A percentile compares a stretch with the other conserved stretches of the same genome.
These are phyloP conservation scores for Diplodus puntazzo DNA, from an alignment of 2,797 vertebrate species.

Conservation along the genomic window DNA sequence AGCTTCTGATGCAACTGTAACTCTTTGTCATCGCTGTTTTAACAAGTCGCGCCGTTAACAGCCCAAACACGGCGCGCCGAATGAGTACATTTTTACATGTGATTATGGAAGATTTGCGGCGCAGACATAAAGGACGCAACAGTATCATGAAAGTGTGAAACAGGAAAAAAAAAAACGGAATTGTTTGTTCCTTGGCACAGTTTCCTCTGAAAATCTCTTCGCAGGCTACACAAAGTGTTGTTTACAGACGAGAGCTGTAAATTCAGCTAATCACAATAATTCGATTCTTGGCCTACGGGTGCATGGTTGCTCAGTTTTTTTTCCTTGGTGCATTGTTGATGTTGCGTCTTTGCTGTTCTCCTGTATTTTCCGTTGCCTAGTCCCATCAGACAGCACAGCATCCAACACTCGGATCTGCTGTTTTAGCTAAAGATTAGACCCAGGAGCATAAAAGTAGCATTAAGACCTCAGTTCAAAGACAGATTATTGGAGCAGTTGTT, in stretches of 20 bases:
- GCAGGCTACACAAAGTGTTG: too few species aligned
- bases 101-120: slow-evolving; percentile 1
- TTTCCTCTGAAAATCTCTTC: not conserved
- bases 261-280: not conserved
- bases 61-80: too few species aligned
- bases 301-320: not conserved
- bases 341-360: not conserved
- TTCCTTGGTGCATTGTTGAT: not conserved
- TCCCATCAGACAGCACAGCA: too few species aligned
- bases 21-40: not conserved
- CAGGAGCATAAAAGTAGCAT: not conserved
- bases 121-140: not conserved
- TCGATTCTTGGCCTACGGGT: not conserved
- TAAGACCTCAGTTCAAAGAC: not conserved
- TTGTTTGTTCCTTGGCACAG: not conserved
- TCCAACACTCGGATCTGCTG: not conserved
- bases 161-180: not conserved
- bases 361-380: not conserved
- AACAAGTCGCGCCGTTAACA: too few species aligned
- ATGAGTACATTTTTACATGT: not conserved
- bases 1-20: not conserved
- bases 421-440: not conserved
- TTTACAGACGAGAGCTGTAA: not conserved
- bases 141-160: not conserved
- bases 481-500: not conserved